Conservation (phyloP, 2,888 invertebrate genomes). For the Drosophila colorata region DNA sequence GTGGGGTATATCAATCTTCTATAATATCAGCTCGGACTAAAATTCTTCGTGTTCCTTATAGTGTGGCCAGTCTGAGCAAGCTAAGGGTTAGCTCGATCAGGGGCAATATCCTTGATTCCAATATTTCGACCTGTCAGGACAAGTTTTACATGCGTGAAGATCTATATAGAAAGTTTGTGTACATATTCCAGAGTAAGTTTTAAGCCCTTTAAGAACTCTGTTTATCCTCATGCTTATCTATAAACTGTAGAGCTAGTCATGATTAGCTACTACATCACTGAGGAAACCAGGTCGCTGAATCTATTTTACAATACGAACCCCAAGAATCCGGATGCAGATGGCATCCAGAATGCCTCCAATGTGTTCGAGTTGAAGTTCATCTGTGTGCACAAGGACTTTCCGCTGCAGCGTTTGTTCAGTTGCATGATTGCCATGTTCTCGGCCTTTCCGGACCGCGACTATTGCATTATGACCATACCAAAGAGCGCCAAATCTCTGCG, state of each 20-base stretch:
- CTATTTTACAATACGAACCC: constrained; percentile 49
- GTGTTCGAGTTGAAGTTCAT: constrained; percentile 75
- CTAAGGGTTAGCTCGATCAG: constrained; percentile 33
- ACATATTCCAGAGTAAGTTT: constrained; percentile 57
- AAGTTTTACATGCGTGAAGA: constrained; percentile 45
- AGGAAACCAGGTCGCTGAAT: constrained; percentile 18
- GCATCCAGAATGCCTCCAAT: constrained; percentile 55
- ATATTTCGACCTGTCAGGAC: background rate
- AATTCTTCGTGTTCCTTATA: constrained; percentile 1
- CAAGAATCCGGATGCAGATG: background rate
- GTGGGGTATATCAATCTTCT: constrained; percentile 26
- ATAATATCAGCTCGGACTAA: too few species aligned
- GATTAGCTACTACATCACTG: constrained; percentile 51
- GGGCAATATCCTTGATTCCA: constrained; percentile 26
- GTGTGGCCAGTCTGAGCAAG: constrained; percentile 55
- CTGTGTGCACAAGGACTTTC: constrained; percentile 56
- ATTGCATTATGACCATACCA: constrained; percentile 76
- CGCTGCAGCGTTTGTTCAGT: constrained; percentile 70
- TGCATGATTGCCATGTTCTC: constrained; percentile 89
- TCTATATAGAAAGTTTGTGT: constrained; percentile 49
- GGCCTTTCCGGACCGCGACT: constrained; percentile 88
- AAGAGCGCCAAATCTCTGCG: constrained; percentile 27
- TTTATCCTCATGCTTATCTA: too few species aligned
- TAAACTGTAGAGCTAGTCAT: constrained; percentile 50
- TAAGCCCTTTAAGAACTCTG: too few species aligned